A percentile compares a stretch with the other conserved stretches of the same genome.
phyloP scores from a whole-genome alignment of 1,140 invertebrate species.

The Hyphantria cunea region DNA sequence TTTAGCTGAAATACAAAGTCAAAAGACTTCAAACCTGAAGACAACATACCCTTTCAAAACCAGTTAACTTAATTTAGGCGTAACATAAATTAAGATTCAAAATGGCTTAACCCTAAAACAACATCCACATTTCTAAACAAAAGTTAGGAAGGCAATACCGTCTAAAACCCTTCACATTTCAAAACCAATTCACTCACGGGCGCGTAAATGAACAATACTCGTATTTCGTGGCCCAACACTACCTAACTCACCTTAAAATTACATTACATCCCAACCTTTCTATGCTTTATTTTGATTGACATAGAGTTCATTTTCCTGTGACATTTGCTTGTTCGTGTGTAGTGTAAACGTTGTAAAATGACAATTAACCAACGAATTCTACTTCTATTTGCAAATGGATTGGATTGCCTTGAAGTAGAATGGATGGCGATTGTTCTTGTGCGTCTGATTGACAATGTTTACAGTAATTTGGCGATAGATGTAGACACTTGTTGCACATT shows the following conservation, averaged over 20 bases:
- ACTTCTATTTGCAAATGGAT: conserved; percentile 61
- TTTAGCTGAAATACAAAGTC: not conserved
- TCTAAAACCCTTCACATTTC: conserved; percentile 47
- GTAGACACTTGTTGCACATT: conserved; percentile 2
- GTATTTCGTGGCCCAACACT: conserved; percentile 55
- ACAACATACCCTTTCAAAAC: not conserved
- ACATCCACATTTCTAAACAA: conserved; percentile 28
- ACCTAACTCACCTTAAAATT: conserved; percentile 16
- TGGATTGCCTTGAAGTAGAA: conserved; percentile 55
- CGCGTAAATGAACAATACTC: conserved; percentile 56
- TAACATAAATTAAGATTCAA: too few species aligned
- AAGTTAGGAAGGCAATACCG: conserved; percentile 24
- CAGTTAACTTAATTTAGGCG: conserved; percentile 3
- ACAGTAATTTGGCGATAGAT: conserved; percentile 34
- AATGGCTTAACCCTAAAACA: conserved; percentile 7
- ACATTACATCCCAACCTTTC: conserved; percentile 3
- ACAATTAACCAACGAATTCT: conserved; percentile 57
- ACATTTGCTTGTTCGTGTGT: not conserved
- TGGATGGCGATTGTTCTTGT: conserved; percentile 52
- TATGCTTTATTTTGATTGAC: conserved; percentile 7
- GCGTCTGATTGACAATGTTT: conserved; percentile 38
- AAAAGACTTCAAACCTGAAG: not conserved
- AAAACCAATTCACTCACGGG: conserved; percentile 51
- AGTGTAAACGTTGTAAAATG: conserved; percentile 22
- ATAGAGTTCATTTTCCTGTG: conserved; percentile 24